Conservation (phyloP, 2,888 invertebrate species). For the Beris morrisii region DNA sequence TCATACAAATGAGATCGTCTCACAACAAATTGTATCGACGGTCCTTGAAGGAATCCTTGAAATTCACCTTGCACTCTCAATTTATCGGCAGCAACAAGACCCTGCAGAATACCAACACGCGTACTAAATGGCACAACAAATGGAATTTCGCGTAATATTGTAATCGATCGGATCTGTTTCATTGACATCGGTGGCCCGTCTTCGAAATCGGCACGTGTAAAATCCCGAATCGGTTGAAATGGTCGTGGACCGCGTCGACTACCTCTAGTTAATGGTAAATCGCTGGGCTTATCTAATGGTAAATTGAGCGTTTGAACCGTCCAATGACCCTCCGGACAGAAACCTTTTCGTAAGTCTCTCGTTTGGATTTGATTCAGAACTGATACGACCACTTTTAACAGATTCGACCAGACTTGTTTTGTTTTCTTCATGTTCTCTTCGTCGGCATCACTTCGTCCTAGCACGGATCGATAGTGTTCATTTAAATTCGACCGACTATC, state of each 20-base stretch:
- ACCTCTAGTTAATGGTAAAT: conserved; percentile 59
- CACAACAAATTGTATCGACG: conserved; percentile 74
- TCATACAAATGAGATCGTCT: conserved; percentile 94
- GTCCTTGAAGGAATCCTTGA: conserved; percentile 74
- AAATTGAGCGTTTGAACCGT: conserved; percentile 58
- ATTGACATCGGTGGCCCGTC: conserved; percentile 84
- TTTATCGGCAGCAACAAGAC: conserved; percentile 61
- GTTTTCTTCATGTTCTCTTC: conserved; percentile 52
- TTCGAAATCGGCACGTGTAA: conserved; percentile 65
- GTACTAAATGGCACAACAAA: conserved; percentile 92
- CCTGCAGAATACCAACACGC: conserved; percentile 82
- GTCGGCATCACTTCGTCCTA: conserved; percentile 52
- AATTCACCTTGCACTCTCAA: conserved; percentile 70
- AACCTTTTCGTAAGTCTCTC: conserved; percentile 79
- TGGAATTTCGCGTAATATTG: conserved; percentile 88
- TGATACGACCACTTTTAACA: conserved; percentile 72
- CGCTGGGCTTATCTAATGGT: conserved; percentile 60
- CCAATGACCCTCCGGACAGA: conserved; percentile 75
- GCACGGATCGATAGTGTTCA: conserved; percentile 63
- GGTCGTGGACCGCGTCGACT: conserved; percentile 59
- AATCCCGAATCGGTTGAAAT: conserved; percentile 61
- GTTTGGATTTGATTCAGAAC: conserved; percentile 80
- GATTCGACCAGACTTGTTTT: conserved; percentile 74
- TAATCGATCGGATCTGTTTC: conserved; percentile 83
- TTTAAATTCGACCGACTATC: conserved; percentile 68